phyloP scores from a whole-genome alignment of 2,113 vertebrate genomes.

The Ivindomyrus marchei region DNA sequence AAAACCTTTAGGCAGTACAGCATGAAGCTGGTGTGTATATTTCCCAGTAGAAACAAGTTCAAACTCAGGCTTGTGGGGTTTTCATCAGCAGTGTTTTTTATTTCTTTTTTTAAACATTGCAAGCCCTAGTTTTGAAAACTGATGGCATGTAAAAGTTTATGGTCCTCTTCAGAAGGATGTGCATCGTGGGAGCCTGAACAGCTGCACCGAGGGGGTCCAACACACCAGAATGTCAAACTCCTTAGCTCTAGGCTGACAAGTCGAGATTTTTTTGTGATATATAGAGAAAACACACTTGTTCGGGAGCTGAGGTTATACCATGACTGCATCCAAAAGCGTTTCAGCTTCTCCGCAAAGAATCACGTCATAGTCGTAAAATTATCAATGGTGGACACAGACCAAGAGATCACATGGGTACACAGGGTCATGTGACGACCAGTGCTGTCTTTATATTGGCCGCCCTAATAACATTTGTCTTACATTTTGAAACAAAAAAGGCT shows the following conservation, averaged over 20 bases:
- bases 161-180: not conserved
- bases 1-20: not conserved
- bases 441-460: not conserved
- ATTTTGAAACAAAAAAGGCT: not conserved
- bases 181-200: not conserved
- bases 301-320: not conserved
- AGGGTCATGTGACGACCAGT: not conserved
- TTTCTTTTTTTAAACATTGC: not conserved
- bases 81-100: not conserved
- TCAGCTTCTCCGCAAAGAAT: not conserved
- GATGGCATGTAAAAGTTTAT: not conserved
- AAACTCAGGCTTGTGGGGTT: not conserved
- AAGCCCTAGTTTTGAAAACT: not conserved
- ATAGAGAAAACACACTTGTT: not conserved
- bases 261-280: not conserved
- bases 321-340: not conserved
- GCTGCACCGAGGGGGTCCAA: not conserved
- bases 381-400: not conserved
- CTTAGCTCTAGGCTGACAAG: not conserved
- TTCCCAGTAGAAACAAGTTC: not conserved
- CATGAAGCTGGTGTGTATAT: not conserved
- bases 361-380: not conserved
- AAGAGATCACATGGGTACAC: not conserved
- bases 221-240: not conserved
- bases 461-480: not conserved